Percentiles rank a stretch among this genome's conserved stretches.
phyloP scores from a whole-genome alignment of 2,797 vertebrate species.

The Sebastes matsubarae region DNA sequence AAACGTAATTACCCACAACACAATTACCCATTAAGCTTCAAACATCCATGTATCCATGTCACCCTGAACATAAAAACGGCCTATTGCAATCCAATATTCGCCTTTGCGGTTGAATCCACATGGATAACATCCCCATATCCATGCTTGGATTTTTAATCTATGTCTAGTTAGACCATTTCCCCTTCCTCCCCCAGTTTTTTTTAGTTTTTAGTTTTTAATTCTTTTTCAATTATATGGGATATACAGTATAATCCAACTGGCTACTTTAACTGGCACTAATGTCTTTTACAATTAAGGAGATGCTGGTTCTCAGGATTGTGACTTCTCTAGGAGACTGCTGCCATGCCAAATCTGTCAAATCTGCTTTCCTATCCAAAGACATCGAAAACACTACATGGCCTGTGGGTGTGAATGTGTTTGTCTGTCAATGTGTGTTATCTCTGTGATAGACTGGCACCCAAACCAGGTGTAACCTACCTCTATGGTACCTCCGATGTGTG shows the following conservation, averaged over 20 bases:
- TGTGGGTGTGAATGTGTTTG: conserved; percentile 20
- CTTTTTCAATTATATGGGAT: not conserved
- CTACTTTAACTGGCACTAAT: not conserved
- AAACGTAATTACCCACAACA: conserved; percentile 38
- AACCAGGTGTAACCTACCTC: not conserved
- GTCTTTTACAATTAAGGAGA: not conserved
- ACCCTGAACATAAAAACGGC: conserved; percentile 20
- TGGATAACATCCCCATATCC: not conserved
- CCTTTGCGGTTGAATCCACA: not conserved
- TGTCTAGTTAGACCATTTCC: not conserved
- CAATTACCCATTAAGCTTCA: conserved; percentile 28
- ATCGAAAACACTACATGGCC: not conserved
- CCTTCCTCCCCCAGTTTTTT: not conserved
- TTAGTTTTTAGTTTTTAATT: not conserved
- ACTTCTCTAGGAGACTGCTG: not conserved
- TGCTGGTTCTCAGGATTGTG: not conserved
- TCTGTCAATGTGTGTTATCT: conserved; percentile 7
- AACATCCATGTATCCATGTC: conserved; percentile 21
- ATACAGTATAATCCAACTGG: not conserved
- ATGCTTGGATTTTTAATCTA: not conserved
- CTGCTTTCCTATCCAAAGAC: not conserved
- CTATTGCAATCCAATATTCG: not conserved
- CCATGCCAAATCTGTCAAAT: not conserved
- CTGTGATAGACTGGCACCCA: conserved; percentile 1
- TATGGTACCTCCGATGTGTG: not conserved